Base-by-base conservation (phyloP, 1,140 invertebrate genomes). In the Eubasilissa regina region DNA sequence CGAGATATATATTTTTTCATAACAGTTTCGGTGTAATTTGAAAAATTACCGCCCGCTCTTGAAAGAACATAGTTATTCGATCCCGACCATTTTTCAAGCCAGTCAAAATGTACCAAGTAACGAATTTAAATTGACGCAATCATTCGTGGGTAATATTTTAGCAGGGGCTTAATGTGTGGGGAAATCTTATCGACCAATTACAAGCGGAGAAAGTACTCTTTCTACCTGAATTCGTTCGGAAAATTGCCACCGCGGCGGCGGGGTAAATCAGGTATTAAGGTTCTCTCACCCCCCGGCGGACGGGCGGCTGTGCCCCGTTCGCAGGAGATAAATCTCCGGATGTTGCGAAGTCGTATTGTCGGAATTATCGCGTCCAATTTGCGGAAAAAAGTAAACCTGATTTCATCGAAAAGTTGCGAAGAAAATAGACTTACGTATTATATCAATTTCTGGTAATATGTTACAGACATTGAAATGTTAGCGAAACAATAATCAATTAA, bases 41-140 rank as follows among this genome's bases (percentile, higher is more conserved):
- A 58, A 58, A 21, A 58, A 15, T 17, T 58, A 58, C n/a, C n/a
- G 55, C 55, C 9, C 55, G 0, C 55, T 58, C 17, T 58, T 6
- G 25, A 1, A 3, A 35, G 6, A 35, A 35, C 25, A 35, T 35
- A 35, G 25, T 6, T 35, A 35, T 35, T 35, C 25, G 25, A 35
- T 35, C 25, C 25, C 25, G 17, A 15, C 9, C 11, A 58, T 58
- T 58, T 58, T 58, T 58, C 55, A 35, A 6, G 6, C 25, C 25
- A 10, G 55, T 58, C 21, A 6, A 64, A 64, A 64, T 35, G 25
- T 64, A 11, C 60, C 19, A 1, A n/a, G 60, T 64, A 13, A 64
- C 60, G 25, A 12, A 4, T 43, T 64, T 64, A 64, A 64, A 43
- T 64, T 44, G 60, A 64, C n/a, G 60, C 19, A 64, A 64, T 64